Evolutionary conservation across 2,797 vertebrate genomes (phyloP).

Genomic region (Leptoclinus maculatus): DNA sequence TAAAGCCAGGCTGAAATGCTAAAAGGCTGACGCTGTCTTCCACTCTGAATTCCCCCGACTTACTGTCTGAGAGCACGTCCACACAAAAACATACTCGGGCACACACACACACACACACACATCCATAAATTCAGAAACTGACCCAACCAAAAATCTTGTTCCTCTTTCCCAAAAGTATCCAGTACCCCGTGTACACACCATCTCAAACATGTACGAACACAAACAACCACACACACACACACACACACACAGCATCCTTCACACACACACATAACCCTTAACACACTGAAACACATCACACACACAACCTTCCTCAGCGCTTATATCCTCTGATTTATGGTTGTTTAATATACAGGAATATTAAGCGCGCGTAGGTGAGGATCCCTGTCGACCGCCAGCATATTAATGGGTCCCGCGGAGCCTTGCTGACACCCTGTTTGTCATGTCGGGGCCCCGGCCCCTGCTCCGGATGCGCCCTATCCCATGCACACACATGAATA

Average conservation of each 20-base stretch:
- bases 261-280: slow-evolving; percentile 14
- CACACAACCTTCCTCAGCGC: slow-evolving; percentile 54
- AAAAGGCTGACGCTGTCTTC: slow-evolving; percentile 47
- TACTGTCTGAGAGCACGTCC: slow-evolving; percentile 41
- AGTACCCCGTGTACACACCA: slow-evolving; percentile 2
- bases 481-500: slow-evolving; percentile 87
- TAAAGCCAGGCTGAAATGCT: slow-evolving; percentile 50
- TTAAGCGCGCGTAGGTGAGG: slow-evolving; percentile 82
- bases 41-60: slow-evolving; percentile 54
- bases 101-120: slow-evolving; percentile 24
- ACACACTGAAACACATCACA: slow-evolving; percentile 35
- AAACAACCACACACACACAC: slow-evolving; percentile 11
- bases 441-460: slow-evolving; percentile 82
- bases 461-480: slow-evolving; percentile 76
- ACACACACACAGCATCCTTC: background rate
- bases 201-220: slow-evolving; percentile 27
- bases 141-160: slow-evolving; percentile 39
- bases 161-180: slow-evolving; percentile 45
- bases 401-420: slow-evolving; percentile 84
- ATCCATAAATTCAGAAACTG: slow-evolving; percentile 61
- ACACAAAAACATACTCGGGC: slow-evolving; percentile 23
- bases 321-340: slow-evolving; percentile 86
- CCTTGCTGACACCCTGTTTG: slow-evolving; percentile 86
- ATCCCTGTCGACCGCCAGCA: slow-evolving; percentile 81
- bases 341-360: slow-evolving; percentile 90